These are phyloP conservation scores for Acrocephalus scirpaceus DNA, from an alignment of 2,797 vertebrate genomes.

Conservation along the genomic window DNA sequence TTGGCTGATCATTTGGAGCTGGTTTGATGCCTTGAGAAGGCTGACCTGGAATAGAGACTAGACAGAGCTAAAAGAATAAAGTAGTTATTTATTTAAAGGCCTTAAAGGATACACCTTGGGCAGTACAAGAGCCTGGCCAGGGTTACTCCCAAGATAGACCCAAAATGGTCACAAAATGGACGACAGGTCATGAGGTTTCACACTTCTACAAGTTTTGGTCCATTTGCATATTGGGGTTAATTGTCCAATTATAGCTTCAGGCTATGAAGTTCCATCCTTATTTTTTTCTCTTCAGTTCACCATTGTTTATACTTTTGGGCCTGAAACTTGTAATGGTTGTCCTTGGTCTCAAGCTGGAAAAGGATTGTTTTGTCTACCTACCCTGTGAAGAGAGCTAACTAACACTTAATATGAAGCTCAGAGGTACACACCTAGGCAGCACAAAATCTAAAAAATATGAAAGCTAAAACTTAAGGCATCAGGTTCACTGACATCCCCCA, in stretches of 20 bases:
- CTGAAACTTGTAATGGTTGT: not conserved
- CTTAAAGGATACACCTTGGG: not conserved
- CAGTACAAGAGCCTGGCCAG: not conserved
- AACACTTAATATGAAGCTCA: not conserved
- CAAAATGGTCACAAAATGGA: not conserved
- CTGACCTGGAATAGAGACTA: not conserved
- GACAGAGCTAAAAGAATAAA: not conserved
- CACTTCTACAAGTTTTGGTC: not conserved
- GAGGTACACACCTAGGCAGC: not conserved
- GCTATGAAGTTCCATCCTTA: not conserved
- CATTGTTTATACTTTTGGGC: not conserved
- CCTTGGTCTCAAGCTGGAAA: not conserved
- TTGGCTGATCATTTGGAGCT: not conserved
- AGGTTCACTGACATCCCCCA: not conserved
- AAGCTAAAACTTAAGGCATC: not conserved
- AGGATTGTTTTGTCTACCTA: not conserved
- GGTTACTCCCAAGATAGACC: not conserved
- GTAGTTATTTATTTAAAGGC: not conserved
- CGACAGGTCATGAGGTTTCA: not conserved
- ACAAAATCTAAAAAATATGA: not conserved
- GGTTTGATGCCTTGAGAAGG: not conserved
- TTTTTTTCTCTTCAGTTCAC: not conserved
- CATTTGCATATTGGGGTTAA: not conserved
- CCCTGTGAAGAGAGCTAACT: not conserved
- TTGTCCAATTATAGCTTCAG: not conserved